A percentile compares a stretch with the other conserved stretches of the same genome.
These are phyloP conservation scores for Pycnomerus fuliginosus DNA, from an alignment of 2,888 invertebrate genomes.

Conservation along the genomic window DNA sequence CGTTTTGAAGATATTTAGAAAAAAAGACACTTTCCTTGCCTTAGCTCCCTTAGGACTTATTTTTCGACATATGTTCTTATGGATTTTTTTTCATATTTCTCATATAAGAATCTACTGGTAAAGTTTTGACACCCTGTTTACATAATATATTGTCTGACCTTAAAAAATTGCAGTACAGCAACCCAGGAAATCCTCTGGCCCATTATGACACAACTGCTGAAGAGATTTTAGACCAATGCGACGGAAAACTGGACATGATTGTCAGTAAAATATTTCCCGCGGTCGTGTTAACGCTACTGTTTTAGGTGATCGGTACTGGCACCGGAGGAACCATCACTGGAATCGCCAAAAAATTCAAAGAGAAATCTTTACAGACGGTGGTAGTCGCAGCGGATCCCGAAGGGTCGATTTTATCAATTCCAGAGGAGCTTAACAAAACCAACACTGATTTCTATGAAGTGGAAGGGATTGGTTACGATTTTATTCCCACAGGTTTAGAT, in stretches of 20 bases:
- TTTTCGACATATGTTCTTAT: too few relatives aligned
- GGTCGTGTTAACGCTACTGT: too few relatives aligned
- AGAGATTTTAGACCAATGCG: constrained; percentile 85
- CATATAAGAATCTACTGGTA: too few relatives aligned
- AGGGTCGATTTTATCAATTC: constrained; percentile 87
- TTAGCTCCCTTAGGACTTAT: too few relatives aligned
- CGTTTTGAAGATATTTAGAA: too few relatives aligned
- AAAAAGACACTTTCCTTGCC: too few relatives aligned
- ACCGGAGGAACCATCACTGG: constrained; percentile 96
- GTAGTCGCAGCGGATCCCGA: constrained; percentile 89
- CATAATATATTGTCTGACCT: too few relatives aligned
- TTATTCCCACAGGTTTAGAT: constrained; percentile 88
- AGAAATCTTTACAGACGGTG: constrained; percentile 73
- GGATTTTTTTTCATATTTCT: too few relatives aligned
- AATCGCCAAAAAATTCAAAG: constrained; percentile 82
- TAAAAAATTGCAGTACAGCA: constrained; percentile 85
- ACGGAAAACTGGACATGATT: constrained; percentile 84
- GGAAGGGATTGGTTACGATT: constrained; percentile 94
- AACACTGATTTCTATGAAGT: constrained; percentile 79
- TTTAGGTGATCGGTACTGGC: constrained; percentile 75
- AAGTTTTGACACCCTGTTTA: too few relatives aligned
- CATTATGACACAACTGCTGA: constrained; percentile 96
- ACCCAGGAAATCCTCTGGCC: constrained; percentile 92
- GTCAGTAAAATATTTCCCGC: too few relatives aligned
- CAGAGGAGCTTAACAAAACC: constrained; percentile 71